These are phyloP conservation scores for Ivindomyrus marchei DNA, from an alignment of 2,113 vertebrate genomes.

Conservation along the genomic window DNA sequence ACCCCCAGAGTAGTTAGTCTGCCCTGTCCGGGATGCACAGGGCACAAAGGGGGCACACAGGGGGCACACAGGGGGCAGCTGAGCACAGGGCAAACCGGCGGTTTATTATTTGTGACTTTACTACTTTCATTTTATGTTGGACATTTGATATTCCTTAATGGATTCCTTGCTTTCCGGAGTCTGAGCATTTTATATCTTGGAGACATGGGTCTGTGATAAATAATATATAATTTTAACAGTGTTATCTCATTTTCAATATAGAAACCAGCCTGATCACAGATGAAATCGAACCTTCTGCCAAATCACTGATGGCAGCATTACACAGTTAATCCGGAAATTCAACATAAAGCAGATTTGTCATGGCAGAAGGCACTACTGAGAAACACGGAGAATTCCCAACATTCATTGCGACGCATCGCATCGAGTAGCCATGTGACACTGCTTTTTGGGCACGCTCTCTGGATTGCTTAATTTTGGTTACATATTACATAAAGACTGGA, in stretches of 20 bases:
- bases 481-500: not conserved
- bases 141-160: not conserved
- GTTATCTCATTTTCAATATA: not conserved
- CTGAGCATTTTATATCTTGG: not conserved
- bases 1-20: not conserved
- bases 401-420: not conserved
- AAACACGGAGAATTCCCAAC: not conserved
- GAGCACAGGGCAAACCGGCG: not conserved
- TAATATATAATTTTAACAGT: not conserved
- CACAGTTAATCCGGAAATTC: slow-evolving; percentile 4
- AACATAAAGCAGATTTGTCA: not conserved
- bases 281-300: not conserved
- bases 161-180: not conserved
- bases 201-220: not conserved
- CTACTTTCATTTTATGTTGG: not conserved
- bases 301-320: not conserved
- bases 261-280: not conserved
- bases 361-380: not conserved
- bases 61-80: not conserved
- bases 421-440: not conserved
- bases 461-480: not conserved
- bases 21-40: not conserved
- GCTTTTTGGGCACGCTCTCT: not conserved
- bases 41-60: not conserved
- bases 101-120: not conserved